These are phyloP conservation scores for Exephanes ischioxanthus DNA, from an alignment of 2,888 invertebrate genomes.

Conservation along the genomic window DNA sequence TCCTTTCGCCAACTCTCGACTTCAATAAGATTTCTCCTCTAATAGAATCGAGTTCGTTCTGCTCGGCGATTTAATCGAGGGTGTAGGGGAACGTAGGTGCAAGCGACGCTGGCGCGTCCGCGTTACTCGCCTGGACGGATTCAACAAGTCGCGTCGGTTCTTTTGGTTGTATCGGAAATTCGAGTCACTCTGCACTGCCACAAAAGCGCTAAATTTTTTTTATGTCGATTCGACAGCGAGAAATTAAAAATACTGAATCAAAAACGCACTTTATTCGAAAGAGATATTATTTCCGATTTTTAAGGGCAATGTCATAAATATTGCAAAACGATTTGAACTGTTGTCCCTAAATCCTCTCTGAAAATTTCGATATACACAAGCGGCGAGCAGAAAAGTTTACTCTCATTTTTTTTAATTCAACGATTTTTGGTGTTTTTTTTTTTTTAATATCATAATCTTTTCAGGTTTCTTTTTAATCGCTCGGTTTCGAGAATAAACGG, in stretches of 20 bases:
- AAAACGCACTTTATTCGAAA: neutral
- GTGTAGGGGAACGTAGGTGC: constrained; percentile 40
- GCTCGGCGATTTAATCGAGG: constrained; percentile 67
- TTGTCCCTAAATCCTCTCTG: neutral
- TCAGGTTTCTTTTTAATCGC: neutral
- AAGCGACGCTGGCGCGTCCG: constrained; percentile 48
- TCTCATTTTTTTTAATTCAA: neutral
- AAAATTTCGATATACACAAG: neutral
- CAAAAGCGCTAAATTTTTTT: neutral
- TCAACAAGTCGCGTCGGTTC: constrained; percentile 33
- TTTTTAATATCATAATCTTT: neutral
- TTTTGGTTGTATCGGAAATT: constrained; percentile 1
- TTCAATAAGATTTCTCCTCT: constrained; percentile 62
- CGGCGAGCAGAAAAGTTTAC: neutral
- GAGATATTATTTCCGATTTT: no score
- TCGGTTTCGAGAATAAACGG: neutral
- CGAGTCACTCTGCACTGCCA: neutral
- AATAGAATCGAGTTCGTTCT: constrained; percentile 70
- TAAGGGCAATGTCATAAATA: no score
- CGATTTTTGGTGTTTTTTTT: neutral
- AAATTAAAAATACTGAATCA: no score
- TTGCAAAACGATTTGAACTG: no score
- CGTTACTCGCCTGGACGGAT: neutral
- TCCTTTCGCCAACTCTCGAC: constrained; percentile 45
- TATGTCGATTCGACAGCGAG: no score